Evolutionary conservation across 1,140 invertebrate genomes (phyloP), one percentile per base, ranked within the genome.

Genomic region (Trachymyrmex septentrionalis): DNA sequence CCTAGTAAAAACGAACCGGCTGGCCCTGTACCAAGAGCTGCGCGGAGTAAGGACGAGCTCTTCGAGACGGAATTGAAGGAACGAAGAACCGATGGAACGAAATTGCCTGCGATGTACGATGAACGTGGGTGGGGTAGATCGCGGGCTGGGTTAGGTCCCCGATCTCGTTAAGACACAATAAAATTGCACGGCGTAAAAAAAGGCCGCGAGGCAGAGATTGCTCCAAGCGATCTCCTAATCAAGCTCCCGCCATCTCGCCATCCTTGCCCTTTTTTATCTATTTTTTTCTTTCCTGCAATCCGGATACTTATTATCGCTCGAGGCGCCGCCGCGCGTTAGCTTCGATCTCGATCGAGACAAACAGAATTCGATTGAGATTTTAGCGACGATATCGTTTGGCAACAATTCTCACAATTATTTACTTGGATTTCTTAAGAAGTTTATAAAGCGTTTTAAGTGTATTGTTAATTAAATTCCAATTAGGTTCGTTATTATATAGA

Each of bases 81-180:
- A 84, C 67, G 87, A 89, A 85, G 87, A 84, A 71, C 66, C 77
- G 90, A 91, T 92, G 89, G 88, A 92, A 92, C 88, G 91, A 91
- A 93, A 94, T 93, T 94, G 93, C 90, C 84, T 93, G 88, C 87
- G 80, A 93, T 86, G 90, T 88, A 92, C 91, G 90, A 88, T 80
- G 85, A 81, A 88, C 69, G 21, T 57, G 12, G 21, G 50, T 30
- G 66, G 71, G 21, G 24, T 27, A 44, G 9, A 48, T n/a, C 61
- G 55, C 59, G 38, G 61, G 86, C 38, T 50, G 85, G 86, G 64
- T 69, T 87, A 87, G 89, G 92, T 92, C 90, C 87, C 88, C 91
- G 91, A 92, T 89, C 89, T 93, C 92, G 92, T 93, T 93, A 93
- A 91, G 93, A 87, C 87, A 88, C 92, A 92, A 94, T 93, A 92